Base-by-base conservation (phyloP, 1,140 invertebrate genomes). In the Dolichoris vasculosae region DNA sequence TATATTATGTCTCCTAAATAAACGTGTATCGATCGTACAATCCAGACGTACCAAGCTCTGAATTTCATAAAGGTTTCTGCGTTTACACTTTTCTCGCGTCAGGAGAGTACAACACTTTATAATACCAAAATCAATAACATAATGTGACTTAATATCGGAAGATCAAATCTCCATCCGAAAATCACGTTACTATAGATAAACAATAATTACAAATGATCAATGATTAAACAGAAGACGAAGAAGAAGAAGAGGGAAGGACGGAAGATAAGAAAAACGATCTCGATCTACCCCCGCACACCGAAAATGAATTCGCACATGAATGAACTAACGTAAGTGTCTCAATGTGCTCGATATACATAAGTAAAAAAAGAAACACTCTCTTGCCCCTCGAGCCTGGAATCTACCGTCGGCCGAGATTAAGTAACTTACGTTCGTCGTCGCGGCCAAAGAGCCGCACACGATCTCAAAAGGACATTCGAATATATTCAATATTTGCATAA, bases 401-500 rank as follows among this genome's bases (percentile, higher is more conserved):
- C 26, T 64, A 43, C 32, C 59, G 26, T n/a, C 46, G 43, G 64
- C 4, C 79, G 38, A 63, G 80, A 73, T 83, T 83, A 75, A 76
- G 51, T 55, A 63, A n/a, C 82, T 63, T 51, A 82, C 67, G 81
- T 73, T 48, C 38, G 51, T 38, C 69, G 51, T 6, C 9, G 46
- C 71, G 40, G 32, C 75, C 75, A 55, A n/a, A 75, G 40, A 48
- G 26, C 32, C 30, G 51, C 75, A 30, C 32, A 69, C 67, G 35
- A 69, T 55, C 83, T 73, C 67, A 67, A 82, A 86, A 82, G 80
- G 73, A 43, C 79, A 86, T 86, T 86, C 84, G 84, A 86, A 80
- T 77, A 86, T 67, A 86, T 82, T 82, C 84, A 69, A 82, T 86
- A 86, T 86, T 86, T 86, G 84, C 84, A 86, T 86, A 86, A 86